phyloP scores from a whole-genome alignment of 2,113 vertebrate species.

The Anhinga rufa region DNA sequence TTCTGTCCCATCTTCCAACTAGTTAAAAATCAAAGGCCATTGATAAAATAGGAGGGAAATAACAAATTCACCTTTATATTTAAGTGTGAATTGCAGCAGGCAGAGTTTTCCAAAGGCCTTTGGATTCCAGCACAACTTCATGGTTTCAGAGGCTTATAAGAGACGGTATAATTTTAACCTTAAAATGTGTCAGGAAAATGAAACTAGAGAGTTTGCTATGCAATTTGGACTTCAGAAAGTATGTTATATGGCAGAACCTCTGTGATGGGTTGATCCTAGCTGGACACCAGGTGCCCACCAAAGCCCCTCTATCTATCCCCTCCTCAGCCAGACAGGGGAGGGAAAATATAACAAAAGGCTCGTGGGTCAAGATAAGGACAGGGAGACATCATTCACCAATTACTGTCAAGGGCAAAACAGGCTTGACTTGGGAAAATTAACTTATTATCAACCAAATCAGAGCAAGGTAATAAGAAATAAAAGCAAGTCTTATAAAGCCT shows the following conservation, averaged over 20 bases:
- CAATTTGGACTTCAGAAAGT: not conserved
- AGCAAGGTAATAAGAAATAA: too few species aligned
- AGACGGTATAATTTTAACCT: not conserved
- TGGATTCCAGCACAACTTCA: not conserved
- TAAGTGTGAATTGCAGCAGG: not conserved
- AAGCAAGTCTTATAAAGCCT: too few species aligned
- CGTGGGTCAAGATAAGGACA: too few species aligned
- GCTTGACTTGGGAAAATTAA: too few species aligned
- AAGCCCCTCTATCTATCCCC: too few species aligned
- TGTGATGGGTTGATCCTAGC: too few species aligned
- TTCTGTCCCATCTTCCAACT: not conserved
- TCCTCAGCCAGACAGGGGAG: too few species aligned
- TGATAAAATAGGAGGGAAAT: not conserved
- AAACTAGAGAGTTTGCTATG: not conserved
- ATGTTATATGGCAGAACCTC: not conserved
- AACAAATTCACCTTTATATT: not conserved
- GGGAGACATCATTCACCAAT: too few species aligned
- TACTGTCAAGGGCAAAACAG: too few species aligned
- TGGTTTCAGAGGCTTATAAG: not conserved
- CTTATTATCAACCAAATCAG: too few species aligned
- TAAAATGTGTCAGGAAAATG: conserved; percentile 9
- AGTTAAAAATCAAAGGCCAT: not conserved
- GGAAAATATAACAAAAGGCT: too few species aligned
- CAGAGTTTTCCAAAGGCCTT: not conserved
- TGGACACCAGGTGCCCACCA: too few species aligned